Conservation (phyloP, 2,113 vertebrate species). For the Trogon melanurus region DNA sequence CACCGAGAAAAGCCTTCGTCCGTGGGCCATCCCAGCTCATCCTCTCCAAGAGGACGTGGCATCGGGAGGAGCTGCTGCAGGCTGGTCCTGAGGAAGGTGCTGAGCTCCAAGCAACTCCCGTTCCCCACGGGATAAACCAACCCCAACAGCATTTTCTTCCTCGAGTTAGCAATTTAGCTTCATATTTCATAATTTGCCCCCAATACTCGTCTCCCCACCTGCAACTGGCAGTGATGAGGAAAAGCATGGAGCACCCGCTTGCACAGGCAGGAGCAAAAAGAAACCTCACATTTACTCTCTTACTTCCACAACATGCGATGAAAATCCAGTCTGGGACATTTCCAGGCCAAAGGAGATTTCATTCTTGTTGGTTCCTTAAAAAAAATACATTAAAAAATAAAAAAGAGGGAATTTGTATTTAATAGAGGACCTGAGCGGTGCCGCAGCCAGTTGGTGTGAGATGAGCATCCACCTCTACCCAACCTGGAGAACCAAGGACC, state of each 20-base stretch:
- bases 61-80: rapidly evolving
- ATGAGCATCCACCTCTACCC: neutral
- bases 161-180: rapidly evolving
- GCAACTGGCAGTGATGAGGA: rapidly evolving
- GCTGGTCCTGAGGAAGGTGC: neutral
- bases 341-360: conserved; percentile 92
- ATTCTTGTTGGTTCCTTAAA: conserved; percentile 89
- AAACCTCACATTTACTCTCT: conserved; percentile 1
- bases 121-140: neutral
- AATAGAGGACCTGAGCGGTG: neutral
- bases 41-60: neutral
- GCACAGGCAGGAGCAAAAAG: neutral
- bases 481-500: neutral
- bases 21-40: rapidly evolving
- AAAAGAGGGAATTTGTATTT: neutral
- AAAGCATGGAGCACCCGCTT: neutral
- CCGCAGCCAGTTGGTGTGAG: rapidly evolving
- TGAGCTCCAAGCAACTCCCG: neutral
- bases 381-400: neutral
- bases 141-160: neutral
- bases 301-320: conserved; percentile 93
- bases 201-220: neutral
- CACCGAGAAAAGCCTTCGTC: neutral
- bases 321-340: conserved; percentile 99
- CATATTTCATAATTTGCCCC: neutral